Base-by-base conservation (phyloP, 2,113 vertebrate species). In the Sebastes schlegelii region DNA sequence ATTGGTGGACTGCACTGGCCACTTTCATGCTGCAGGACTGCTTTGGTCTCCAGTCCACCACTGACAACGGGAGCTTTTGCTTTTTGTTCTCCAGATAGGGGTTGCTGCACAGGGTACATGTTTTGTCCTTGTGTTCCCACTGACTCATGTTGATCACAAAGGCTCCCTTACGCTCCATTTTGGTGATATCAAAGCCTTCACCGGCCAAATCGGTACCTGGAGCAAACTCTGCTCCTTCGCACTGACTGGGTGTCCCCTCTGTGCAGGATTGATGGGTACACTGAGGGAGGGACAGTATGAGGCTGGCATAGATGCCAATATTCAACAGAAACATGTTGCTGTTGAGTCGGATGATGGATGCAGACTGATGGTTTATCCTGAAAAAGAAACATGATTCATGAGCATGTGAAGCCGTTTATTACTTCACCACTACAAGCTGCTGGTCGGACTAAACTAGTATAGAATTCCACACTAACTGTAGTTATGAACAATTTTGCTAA, bases 31-130 rank as follows among this genome's bases (percentile, higher is more conserved):
- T 91, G 92, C 97, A 98, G 0, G 86, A 64, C 4, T 92, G 77
- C 1, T 82, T 91, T 0, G 94, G 3, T 9, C 93, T 94, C 97
- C 97, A 98, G 91, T 96, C 89, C 19, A 93, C 74, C 64, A 96
- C 90, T 0, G 95, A 93, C 86, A 96, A 16, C 0, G 97, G 97
- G 12, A 97, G 86, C 74, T 90, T 96, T 60, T 97, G 96, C 66
- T 55, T 83, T 11, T 52, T 85, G 0, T 71, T 81, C 3, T 86
- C 61, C 72, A 95, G 52, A 12, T 92, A 93, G 6, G 90, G 85
- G 43, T 97, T 97, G 26, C 0, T 78, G 45, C 96, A 97, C 64
- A 98, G 91, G 2, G 77, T 95, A 81, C 97, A 98, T 0, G 91
- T 95, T 61, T 93, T 93, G 66, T 96, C 92, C 8, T 91, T 92